These are phyloP conservation scores for Lithophane socia DNA, from an alignment of 2,888 invertebrate genomes.

Conservation along the genomic window DNA sequence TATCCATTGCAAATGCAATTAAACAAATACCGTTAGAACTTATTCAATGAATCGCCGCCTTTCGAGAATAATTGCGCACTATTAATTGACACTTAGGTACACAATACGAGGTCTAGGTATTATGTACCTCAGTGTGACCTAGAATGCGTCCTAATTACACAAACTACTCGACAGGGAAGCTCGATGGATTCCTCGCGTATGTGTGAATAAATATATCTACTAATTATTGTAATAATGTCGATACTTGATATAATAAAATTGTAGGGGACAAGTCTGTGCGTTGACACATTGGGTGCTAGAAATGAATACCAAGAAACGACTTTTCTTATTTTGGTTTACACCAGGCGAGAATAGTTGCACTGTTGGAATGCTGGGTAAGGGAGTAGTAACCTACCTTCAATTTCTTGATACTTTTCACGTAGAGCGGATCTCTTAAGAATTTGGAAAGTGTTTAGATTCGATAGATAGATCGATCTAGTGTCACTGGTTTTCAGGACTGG, in stretches of 20 bases:
- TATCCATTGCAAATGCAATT: constrained; percentile 15
- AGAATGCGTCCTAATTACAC: constrained; percentile 47
- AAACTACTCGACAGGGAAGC: constrained; percentile 42
- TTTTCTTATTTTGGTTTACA: not conserved
- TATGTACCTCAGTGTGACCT: constrained; percentile 21
- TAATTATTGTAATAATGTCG: constrained; percentile 49
- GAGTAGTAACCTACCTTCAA: not conserved
- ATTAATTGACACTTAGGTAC: constrained; percentile 29
- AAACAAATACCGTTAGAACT: constrained; percentile 15
- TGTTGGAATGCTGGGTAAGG: not conserved
- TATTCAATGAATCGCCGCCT: constrained; percentile 8
- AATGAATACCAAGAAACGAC: not conserved
- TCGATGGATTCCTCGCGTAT: constrained; percentile 67
- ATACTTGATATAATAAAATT: constrained; percentile 2
- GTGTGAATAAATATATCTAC: constrained; percentile 72
- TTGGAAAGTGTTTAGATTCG: not conserved
- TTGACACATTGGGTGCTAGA: not conserved
- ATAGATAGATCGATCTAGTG: not conserved
- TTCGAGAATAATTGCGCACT: constrained; percentile 18
- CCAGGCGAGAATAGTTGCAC: not conserved
- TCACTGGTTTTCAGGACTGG: not conserved
- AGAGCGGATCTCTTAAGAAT: not conserved
- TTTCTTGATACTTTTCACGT: not conserved
- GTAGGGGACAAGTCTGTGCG: not conserved
- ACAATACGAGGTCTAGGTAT: constrained; percentile 35